phyloP scores from a whole-genome alignment of 53 echinoderm and acorn worm species.

The Astropecten irregularis region DNA sequence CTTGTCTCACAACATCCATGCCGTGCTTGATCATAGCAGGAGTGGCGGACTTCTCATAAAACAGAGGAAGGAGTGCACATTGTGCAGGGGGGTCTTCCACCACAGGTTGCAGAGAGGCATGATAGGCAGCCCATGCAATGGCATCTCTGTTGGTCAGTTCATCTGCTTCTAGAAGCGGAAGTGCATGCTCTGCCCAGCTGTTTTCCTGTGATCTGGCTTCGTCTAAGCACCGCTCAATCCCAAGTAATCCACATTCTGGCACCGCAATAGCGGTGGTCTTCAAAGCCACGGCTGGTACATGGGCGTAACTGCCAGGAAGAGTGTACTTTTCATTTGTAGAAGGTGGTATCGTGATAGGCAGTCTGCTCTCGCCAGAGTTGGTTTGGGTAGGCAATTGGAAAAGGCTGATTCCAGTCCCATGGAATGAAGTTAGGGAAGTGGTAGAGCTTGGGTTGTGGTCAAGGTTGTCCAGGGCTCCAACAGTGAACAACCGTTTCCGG shows the following conservation, averaged over 20 bases:
- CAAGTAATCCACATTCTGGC: slow-evolving; percentile 14
- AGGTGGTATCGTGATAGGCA: slow-evolving; percentile 37
- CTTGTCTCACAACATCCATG: slow-evolving; percentile 30
- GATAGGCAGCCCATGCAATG: slow-evolving; percentile 1
- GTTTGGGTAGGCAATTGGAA: slow-evolving; percentile 49
- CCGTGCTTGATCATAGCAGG: slow-evolving; percentile 53
- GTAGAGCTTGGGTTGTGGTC: slow-evolving; percentile 55
- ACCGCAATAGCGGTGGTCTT: slow-evolving; percentile 41
- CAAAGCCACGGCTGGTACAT: slow-evolving; percentile 41
- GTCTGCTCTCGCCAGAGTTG: slow-evolving; percentile 38
- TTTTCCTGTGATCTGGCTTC: slow-evolving; percentile 29
- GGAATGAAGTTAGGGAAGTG: slow-evolving; percentile 46
- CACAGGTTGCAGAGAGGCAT: slow-evolving; percentile 28
- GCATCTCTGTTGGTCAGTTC: slow-evolving; percentile 5
- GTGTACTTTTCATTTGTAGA: slow-evolving; percentile 8
- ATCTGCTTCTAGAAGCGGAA: slow-evolving; percentile 20
- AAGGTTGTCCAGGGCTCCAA: slow-evolving; percentile 49
- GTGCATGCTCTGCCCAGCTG: slow-evolving; percentile 18
- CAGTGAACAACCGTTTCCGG: slow-evolving; percentile 40
- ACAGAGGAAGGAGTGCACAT: slow-evolving; percentile 17
- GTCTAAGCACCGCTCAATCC: neutral
- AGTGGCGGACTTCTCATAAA: slow-evolving; percentile 39
- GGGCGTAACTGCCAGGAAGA: slow-evolving; percentile 45
- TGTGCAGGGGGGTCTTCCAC: slow-evolving; percentile 11
- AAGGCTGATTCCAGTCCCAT: slow-evolving; percentile 47